Conservation (phyloP, 35 echinoderm and acorn worm species). For the Acanthaster planci region DNA sequence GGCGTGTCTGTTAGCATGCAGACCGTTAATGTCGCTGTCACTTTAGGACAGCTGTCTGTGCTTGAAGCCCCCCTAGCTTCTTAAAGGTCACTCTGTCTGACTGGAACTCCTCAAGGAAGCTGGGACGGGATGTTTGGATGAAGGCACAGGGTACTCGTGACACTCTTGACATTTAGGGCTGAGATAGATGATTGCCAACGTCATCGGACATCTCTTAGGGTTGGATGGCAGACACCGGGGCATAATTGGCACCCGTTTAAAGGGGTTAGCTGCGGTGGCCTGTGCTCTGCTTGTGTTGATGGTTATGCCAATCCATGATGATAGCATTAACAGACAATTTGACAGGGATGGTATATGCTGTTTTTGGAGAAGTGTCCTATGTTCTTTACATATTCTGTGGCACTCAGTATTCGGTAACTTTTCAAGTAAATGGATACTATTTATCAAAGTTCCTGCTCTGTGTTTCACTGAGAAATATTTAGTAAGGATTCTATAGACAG, state of each 20-base stretch:
- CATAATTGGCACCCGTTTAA: slow-evolving; percentile 15
- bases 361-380: no score
- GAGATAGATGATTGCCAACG: slow-evolving; percentile 26
- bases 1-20: slow-evolving; percentile 4
- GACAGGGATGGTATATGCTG: no score
- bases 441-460: no score
- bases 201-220: slow-evolving; percentile 18
- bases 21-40: slow-evolving; percentile 32
- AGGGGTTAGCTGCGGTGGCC: no score
- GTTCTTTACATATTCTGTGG: no score
- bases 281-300: no score
- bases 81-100: slow-evolving; percentile 2
- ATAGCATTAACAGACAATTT: no score
- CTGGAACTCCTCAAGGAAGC: slow-evolving; percentile 20
- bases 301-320: no score
- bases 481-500: no score
- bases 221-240: slow-evolving; percentile 12
- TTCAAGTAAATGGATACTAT: no score
- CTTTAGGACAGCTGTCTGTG: slow-evolving; percentile 25
- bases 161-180: slow-evolving; percentile 24
- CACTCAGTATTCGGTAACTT: no score
- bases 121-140: slow-evolving; percentile 25
- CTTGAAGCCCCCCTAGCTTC: background rate
- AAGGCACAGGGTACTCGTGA: slow-evolving; percentile 2
- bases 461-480: no score